Evolutionary conservation across 2,797 vertebrate species (phyloP), one percentile per base, ranked within the genome.

Genomic region (Crax fasciolata): DNA sequence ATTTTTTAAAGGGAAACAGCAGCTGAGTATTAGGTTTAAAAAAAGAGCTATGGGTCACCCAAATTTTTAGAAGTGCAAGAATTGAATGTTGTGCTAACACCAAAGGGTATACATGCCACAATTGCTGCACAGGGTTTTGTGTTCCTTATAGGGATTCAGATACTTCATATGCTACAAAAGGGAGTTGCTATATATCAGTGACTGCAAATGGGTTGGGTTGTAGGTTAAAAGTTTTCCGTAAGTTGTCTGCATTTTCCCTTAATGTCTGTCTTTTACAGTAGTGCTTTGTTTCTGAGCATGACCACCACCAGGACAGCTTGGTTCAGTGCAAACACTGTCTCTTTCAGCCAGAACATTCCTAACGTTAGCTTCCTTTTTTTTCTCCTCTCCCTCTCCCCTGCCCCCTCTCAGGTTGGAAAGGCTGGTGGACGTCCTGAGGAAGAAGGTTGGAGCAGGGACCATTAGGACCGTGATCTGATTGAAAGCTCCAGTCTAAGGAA

Each of bases 391-490:
- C 65, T 67, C 89, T 90, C 24, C 87, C 93, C 78, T 23, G 84
- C 95, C 65, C 89, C 93, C 76, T 95, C 89, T 91, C 98, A 99
- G 99, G 97, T 97, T 99, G 98, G 99, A 99, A 98, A 98, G 99
- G 67, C 98, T 99, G 96, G 99, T 99, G 81, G 99, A 99, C 3
- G 99, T 99, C 75, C 95, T 99, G 96, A 98, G 99, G 98, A 99
- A 99, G 98, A 99, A 99, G 91, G 98, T 99, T 74, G 99, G 99
- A 96, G 97, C 98, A 52, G 99, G 99, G 96, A 98, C 98, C 88
- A 97, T 99, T 93, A 98, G 99, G 89, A 98, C 98, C 57, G 98
- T 99, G 98, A 98, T 99, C 98, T 99, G 98, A 99, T 94, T 97
- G 98, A 98, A 96, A 96, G 94, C 94, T 84, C 80, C 90, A 94